Evolutionary conservation across 2,113 vertebrate species (phyloP).

Genomic region (Serinus canaria): DNA sequence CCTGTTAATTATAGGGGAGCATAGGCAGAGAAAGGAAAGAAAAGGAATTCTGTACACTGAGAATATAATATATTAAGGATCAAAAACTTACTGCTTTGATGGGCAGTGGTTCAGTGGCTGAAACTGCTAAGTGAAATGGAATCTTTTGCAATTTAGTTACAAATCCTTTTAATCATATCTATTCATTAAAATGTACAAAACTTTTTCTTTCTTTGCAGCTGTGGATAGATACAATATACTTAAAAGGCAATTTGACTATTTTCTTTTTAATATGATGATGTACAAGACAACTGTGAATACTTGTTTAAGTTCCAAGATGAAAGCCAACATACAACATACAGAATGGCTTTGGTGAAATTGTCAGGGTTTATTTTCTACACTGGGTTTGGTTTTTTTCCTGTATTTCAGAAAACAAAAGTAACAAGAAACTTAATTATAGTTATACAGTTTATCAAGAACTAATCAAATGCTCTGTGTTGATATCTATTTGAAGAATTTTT

Average conservation of each 20-base stretch:
- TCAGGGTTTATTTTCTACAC: fast-evolving
- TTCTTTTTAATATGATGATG: background rate
- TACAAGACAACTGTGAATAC: background rate
- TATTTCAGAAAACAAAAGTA: background rate
- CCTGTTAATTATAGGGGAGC: background rate
- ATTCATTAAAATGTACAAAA: background rate
- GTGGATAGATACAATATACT: background rate
- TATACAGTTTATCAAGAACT: background rate
- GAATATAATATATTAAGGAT: background rate
- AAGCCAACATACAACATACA: background rate
- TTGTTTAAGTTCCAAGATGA: background rate
- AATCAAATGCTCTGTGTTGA: background rate
- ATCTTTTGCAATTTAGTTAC: background rate
- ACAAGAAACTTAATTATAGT: background rate
- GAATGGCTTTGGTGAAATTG: background rate
- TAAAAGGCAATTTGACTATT: background rate
- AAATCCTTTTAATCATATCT: background rate
- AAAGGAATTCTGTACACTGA: background rate
- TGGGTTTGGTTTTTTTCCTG: fast-evolving
- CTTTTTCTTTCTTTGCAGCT: background rate
- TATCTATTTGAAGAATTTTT: background rate
- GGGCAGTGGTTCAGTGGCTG: background rate
- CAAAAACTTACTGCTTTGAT: background rate
- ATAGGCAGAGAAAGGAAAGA: no score
- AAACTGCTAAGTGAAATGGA: background rate